Evolutionary conservation across 2,888 invertebrate genomes (phyloP), one percentile per base, ranked within the genome.

Genomic region (Tridacna crocea): DNA sequence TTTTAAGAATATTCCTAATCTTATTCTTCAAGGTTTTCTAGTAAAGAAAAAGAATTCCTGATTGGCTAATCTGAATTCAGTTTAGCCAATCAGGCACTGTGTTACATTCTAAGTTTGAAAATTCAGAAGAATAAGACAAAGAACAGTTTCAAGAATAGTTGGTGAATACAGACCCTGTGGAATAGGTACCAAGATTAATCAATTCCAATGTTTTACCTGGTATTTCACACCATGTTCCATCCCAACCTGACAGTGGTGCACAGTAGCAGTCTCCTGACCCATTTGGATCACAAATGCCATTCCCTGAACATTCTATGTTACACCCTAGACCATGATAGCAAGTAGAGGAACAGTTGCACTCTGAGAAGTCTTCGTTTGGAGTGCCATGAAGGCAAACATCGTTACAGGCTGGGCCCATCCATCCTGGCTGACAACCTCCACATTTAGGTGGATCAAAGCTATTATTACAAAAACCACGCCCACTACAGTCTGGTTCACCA

Each of bases 251-350:
- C 46, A 90, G 70, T 8, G 89, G 90, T 24, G 88, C 88, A 77
- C 92, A 92, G 77, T 76, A 83, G 72, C 92, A 92, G 10, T 77
- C 72, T 46, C 77, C 79, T n/a, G 79, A 72, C 2, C 79, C 74
- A 65, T 77, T 47, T 51, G 51, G 26, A 66, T 87, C 78, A 82
- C 92, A 92, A 1, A 47, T 65, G 4, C 92, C 92, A 80, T 91
- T 88, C 6, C 80, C 80, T 13, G 91, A 91, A 75, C 92, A 92
- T 78, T 89, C 80, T 15, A 92, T 89, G 75, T 92, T 80, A 80
- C 92, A 92, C 3, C 90, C 90, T 8, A 66, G 70, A 36, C 92
- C 91, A 80, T 92, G 91, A 76, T 84, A 80, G 82, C 92, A 92
- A 12, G 89, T 89, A 4, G 87, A 80, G 72, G 87, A 87, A 76